Conservation (phyloP, 2,888 invertebrate genomes). For the Andrena dorsata region DNA sequence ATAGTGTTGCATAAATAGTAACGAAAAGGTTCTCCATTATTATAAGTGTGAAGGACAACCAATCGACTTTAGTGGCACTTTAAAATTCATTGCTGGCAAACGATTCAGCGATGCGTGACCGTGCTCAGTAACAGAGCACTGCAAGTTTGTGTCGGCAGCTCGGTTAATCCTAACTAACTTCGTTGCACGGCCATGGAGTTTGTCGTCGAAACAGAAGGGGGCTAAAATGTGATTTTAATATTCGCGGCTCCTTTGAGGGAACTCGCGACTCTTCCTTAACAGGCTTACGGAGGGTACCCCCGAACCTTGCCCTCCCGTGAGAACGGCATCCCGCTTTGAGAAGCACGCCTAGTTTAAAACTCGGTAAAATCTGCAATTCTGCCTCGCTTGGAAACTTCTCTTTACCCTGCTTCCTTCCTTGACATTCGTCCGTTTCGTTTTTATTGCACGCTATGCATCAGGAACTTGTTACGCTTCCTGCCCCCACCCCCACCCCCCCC, state of each 20-base stretch:
- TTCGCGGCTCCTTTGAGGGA: slow-evolving; percentile 81
- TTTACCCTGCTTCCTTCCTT: slow-evolving; percentile 45
- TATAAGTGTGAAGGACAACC: slow-evolving; percentile 8
- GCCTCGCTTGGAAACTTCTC: slow-evolving; percentile 68
- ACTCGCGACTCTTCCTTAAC: slow-evolving; percentile 80
- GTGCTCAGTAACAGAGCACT: slow-evolving; percentile 59
- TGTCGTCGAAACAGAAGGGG: slow-evolving; percentile 72
- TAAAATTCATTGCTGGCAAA: slow-evolving; percentile 50
- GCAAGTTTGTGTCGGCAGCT: slow-evolving; percentile 76
- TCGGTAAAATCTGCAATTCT: slow-evolving; percentile 79
- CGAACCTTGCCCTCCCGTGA: slow-evolving; percentile 61
- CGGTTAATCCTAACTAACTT: slow-evolving; percentile 80
- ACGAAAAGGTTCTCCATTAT: background rate
- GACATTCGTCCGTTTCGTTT: slow-evolving; percentile 58
- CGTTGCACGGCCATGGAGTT: slow-evolving; percentile 73
- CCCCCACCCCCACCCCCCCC: too few species aligned
- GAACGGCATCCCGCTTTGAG: slow-evolving; percentile 76
- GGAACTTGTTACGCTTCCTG: slow-evolving; percentile 21
- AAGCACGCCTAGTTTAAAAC: slow-evolving; percentile 78
- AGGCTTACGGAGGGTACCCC: slow-evolving; percentile 75
- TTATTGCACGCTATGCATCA: slow-evolving; percentile 37
- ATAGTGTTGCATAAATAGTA: too few species aligned
- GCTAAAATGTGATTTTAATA: slow-evolving; percentile 83
- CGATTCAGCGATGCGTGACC: slow-evolving; percentile 50
- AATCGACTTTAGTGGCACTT: slow-evolving; percentile 27